Evolutionary conservation across 2,888 invertebrate species (phyloP), one percentile per base, ranked within the genome.

Genomic region (Marasmarcha lunaedactyla): DNA sequence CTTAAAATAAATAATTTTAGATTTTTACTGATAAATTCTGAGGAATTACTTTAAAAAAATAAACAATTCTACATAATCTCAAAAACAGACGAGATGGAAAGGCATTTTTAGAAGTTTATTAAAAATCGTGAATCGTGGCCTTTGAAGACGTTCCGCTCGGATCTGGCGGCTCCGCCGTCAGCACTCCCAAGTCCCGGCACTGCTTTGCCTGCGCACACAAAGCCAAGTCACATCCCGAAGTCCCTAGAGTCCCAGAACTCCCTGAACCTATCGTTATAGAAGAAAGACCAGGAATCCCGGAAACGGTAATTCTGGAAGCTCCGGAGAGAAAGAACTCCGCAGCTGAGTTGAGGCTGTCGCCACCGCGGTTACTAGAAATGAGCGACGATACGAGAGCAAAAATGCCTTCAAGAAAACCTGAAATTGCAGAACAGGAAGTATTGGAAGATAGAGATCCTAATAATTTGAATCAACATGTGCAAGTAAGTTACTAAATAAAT

Each of bases 391-490:
- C 9, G 25, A 25, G 6, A 9, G 9, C 25, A 9, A 25, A 25
- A 25, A 9, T 11, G 11, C 30, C 30, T 11, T 20, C 20, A 20
- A 7, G 20, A 7, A 20, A 20, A 20, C 20, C 20, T 20, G 20
- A 20, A 20, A 20, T 20, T 20, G 30, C n/a, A 30, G n/a, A 7
- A 30, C 63, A 64, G 4, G 76, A 81, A 34, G 84, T 87, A 38
- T 67, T 90, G 43, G 89, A 90, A 52, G 89, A 90, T 52, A 67
- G 91, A 45, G 91, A 91, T 57, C 91, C 91, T 0, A 89, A 90
- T 52, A 85, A 81, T 44, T 63, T 91, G 45, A 91, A 90, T 56
- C 85, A 86, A 43, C 90, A 91, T 63, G 74, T 91, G 37, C 89
- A 90, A 87, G 91, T 90, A 65, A 55, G 50, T 15, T 40, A 20